A percentile compares a stretch with the other conserved stretches of the same genome.
Conservation (phyloP, 2,113 vertebrate genomes). For the Dasyprocta punctata region DNA sequence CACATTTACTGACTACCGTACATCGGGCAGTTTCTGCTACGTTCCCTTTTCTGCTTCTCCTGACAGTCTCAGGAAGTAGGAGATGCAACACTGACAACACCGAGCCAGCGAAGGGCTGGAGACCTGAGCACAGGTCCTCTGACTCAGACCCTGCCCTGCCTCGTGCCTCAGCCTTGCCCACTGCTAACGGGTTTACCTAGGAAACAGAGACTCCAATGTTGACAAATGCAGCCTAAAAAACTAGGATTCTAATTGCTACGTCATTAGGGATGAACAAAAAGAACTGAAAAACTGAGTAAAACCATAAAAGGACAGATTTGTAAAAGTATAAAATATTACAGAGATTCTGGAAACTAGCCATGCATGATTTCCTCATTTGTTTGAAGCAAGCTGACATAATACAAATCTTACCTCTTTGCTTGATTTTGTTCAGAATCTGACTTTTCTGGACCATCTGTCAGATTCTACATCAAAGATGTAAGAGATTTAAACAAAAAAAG, state of each 20-base stretch:
- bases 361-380: conserved; percentile 11
- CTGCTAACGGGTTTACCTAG: not conserved
- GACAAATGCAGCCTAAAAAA: not conserved
- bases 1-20: not conserved
- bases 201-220: not conserved
- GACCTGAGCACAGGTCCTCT: not conserved
- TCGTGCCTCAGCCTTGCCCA: not conserved
- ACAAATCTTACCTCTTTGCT: not conserved
- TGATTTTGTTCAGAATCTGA: not conserved
- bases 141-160: not conserved
- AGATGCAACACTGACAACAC: not conserved
- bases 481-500: not conserved
- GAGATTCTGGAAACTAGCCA: conserved; percentile 29
- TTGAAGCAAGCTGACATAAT: conserved; percentile 23
- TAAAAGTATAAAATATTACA: not conserved
- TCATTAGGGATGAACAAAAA: not conserved
- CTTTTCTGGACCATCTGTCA: conserved; percentile 16
- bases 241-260: not conserved
- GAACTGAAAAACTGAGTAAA: not conserved
- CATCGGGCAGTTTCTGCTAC: not conserved
- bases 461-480: not conserved
- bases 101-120: not conserved
- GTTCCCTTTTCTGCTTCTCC: not conserved
- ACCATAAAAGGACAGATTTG: not conserved
- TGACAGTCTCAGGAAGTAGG: not conserved